These are phyloP conservation scores for Portevinia maculata DNA, from an alignment of 2,888 invertebrate genomes.

Conservation along the genomic window DNA sequence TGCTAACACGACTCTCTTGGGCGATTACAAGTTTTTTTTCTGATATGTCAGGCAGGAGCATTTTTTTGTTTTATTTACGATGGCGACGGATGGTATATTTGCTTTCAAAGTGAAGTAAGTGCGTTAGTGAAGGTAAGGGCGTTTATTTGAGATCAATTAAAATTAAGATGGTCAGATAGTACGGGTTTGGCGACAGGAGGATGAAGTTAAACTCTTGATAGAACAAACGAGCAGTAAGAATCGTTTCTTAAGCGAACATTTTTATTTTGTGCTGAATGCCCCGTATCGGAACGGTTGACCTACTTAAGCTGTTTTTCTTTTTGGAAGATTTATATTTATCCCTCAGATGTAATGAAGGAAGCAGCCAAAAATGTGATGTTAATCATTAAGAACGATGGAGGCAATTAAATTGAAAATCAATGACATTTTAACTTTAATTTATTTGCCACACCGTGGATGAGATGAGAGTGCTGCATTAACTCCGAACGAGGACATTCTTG, in stretches of 20 bases:
- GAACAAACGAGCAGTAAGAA: constrained; percentile 46
- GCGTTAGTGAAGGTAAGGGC: constrained; percentile 62
- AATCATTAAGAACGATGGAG: constrained; percentile 43
- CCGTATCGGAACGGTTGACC: constrained; percentile 32
- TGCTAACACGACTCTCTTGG: constrained; percentile 33
- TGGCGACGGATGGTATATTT: constrained; percentile 13
- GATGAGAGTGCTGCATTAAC: constrained; percentile 32
- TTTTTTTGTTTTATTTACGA: constrained; percentile 9
- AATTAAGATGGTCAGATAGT: constrained; percentile 2
- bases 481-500: constrained; percentile 25
- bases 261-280: constrained; percentile 18
- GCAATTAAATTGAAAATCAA: constrained; percentile 62
- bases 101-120: constrained; percentile 40
- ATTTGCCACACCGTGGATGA: constrained; percentile 36
- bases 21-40: constrained; percentile 45
- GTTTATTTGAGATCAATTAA: constrained; percentile 56
- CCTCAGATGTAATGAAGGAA: constrained; percentile 5
- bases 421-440: constrained; percentile 61
- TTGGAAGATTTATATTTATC: constrained; percentile 45
- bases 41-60: constrained; percentile 44
- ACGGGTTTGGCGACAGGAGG: not conserved
- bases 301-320: constrained; percentile 52
- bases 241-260: not conserved
- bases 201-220: constrained; percentile 14
- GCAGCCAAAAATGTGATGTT: constrained; percentile 13